Evolutionary conservation across 2,797 vertebrate species (phyloP).

Genomic region (Pagetopsis macropterus): DNA sequence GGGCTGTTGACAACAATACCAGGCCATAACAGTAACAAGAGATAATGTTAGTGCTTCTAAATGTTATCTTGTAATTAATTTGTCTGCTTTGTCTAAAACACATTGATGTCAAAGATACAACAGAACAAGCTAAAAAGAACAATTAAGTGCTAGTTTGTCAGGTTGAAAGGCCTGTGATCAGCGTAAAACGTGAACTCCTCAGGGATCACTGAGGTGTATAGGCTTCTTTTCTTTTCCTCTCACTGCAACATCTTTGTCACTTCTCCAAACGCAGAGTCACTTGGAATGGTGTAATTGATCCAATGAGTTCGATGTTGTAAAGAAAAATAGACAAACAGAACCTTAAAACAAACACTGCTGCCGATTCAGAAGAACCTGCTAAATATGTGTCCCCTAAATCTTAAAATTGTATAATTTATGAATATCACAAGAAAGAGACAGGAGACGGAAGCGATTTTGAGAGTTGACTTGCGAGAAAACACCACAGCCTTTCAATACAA

Average conservation of each 20-base stretch:
- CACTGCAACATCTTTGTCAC: background rate
- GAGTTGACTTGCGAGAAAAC: no score
- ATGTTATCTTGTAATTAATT: constrained; percentile 26
- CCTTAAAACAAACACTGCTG: no score
- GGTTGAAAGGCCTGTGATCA: constrained; percentile 14
- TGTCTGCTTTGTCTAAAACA: constrained; percentile 19
- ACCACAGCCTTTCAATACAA: no score
- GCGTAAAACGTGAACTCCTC: constrained; percentile 22
- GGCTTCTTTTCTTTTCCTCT: background rate
- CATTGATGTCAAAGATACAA: constrained; percentile 6
- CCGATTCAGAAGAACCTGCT: no score
- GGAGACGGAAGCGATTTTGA: no score
- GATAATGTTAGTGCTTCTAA: constrained; percentile 8
- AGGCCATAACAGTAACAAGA: constrained; percentile 36
- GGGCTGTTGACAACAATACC: constrained; percentile 22
- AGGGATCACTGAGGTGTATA: constrained; percentile 4
- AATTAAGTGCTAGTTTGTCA: background rate
- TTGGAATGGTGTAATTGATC: constrained; percentile 1
- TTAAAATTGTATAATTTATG: no score
- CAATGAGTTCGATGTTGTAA: constrained; percentile 1
- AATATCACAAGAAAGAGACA: no score
- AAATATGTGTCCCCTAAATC: no score
- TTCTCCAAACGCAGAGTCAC: background rate
- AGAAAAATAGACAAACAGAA: background rate
- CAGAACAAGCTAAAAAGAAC: background rate